phyloP scores from a whole-genome alignment of 2,797 vertebrate genomes.

The Scolopax bukidnonensis region DNA sequence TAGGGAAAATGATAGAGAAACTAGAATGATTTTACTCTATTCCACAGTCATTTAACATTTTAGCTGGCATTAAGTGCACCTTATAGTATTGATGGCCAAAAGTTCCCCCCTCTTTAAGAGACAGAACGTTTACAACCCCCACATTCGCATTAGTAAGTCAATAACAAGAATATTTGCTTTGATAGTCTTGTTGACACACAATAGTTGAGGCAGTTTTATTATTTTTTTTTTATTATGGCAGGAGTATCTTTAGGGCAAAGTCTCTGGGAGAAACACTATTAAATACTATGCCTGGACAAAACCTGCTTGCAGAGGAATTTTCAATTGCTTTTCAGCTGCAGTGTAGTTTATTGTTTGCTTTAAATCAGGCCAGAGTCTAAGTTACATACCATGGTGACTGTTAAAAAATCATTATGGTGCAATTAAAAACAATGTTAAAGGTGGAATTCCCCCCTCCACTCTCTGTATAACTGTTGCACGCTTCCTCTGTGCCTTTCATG shows the following conservation, averaged over 20 bases:
- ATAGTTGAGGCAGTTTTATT: not conserved
- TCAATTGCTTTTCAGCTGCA: slow-evolving; percentile 73
- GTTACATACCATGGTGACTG: slow-evolving; percentile 68
- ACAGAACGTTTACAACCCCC: not conserved
- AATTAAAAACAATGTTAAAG: slow-evolving; percentile 77
- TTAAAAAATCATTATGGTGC: slow-evolving; percentile 80
- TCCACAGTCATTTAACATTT: not conserved
- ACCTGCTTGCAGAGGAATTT: slow-evolving; percentile 68
- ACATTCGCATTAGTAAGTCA: not conserved
- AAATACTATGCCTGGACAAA: slow-evolving; percentile 70
- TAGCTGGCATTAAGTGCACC: not conserved
- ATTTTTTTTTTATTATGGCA: slow-evolving; percentile 1
- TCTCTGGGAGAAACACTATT: slow-evolving; percentile 57
- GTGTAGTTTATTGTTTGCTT: slow-evolving; percentile 75
- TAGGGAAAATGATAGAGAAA: slow-evolving; percentile 1
- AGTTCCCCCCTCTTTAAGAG: not conserved
- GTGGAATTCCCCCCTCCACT: slow-evolving; percentile 47
- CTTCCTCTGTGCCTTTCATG: slow-evolving; percentile 64
- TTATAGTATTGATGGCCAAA: not conserved
- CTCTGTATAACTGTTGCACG: not conserved
- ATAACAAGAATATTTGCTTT: slow-evolving; percentile 35
- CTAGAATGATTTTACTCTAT: not conserved
- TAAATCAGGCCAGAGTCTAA: slow-evolving; percentile 71
- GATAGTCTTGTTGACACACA: slow-evolving; percentile 7
- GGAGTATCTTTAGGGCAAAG: slow-evolving; percentile 63